Conservation (phyloP, 2,797 vertebrate genomes). For the Halcyon smyrnensis region DNA sequence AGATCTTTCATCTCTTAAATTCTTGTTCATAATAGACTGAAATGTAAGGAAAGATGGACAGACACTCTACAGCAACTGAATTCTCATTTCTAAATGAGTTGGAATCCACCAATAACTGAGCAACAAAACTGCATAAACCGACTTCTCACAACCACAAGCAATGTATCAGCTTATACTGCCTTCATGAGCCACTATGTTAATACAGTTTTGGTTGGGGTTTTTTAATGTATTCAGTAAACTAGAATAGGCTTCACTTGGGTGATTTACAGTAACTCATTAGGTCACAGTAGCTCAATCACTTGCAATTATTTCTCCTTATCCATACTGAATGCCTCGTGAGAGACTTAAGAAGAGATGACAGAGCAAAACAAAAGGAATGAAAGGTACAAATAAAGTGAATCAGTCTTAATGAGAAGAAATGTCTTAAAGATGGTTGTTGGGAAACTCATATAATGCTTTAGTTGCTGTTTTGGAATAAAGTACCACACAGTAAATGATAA, state of each 20-base stretch:
- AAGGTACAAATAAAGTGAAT: not conserved
- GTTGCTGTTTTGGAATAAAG: not conserved
- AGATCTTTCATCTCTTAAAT: not conserved
- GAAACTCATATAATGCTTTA: not conserved
- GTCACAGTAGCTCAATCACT: not conserved
- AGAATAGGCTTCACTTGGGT: not conserved
- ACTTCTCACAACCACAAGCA: not conserved
- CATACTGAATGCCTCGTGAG: not conserved
- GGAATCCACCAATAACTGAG: not conserved
- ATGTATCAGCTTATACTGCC: not conserved
- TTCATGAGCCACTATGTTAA: not conserved
- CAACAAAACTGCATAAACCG: not conserved
- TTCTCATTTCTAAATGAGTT: not conserved
- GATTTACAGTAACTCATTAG: not conserved
- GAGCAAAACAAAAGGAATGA: not conserved
- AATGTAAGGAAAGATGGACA: not conserved
- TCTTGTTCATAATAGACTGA: not conserved
- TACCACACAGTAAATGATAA: not conserved
- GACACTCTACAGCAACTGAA: not conserved
- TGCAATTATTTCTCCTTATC: not conserved
- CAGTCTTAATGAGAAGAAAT: not conserved
- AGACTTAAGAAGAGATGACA: not conserved
- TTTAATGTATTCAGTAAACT: not conserved
- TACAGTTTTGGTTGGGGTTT: rapidly evolving
- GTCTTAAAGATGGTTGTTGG: not conserved